phyloP scores from a whole-genome alignment of 2,797 vertebrate species.

The Cephalopachus bancanus region DNA sequence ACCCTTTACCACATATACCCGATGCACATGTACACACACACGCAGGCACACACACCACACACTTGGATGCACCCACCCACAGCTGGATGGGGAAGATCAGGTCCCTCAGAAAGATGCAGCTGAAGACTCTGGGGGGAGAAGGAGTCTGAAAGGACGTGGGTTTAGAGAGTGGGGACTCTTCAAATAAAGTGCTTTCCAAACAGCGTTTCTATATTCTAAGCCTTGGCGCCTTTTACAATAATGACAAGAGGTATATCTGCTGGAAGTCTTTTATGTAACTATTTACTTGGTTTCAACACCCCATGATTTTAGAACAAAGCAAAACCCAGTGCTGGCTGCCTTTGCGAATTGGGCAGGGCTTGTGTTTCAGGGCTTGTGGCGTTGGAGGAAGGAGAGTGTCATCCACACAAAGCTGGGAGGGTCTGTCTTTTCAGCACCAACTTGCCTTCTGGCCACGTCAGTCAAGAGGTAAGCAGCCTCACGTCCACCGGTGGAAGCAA shows the following conservation, averaged over 20 bases:
- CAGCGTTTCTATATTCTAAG: not conserved
- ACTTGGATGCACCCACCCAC: accelerated
- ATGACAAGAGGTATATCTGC: not conserved
- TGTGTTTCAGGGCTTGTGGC: accelerated
- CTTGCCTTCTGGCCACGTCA: constrained; percentile 71
- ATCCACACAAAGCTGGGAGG: not conserved
- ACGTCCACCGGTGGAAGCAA: no score
- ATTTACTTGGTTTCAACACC: constrained; percentile 11
- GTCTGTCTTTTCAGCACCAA: constrained; percentile 57
- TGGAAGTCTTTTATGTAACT: not conserved
- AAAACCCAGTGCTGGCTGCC: not conserved
- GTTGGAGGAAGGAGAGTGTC: not conserved
- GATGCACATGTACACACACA: not conserved
- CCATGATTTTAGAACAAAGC: constrained; percentile 37
- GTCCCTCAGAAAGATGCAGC: not conserved
- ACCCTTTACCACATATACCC: not conserved
- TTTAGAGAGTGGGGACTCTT: not conserved
- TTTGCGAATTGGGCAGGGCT: accelerated
- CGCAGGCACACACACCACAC: not conserved
- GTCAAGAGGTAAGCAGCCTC: constrained; percentile 14
- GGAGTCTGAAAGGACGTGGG: not conserved
- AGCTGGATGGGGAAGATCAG: not conserved
- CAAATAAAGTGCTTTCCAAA: not conserved
- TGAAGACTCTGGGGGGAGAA: not conserved
- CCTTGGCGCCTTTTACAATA: not conserved